Conservation (phyloP, 2,888 invertebrate species). For the Arge pagana region DNA sequence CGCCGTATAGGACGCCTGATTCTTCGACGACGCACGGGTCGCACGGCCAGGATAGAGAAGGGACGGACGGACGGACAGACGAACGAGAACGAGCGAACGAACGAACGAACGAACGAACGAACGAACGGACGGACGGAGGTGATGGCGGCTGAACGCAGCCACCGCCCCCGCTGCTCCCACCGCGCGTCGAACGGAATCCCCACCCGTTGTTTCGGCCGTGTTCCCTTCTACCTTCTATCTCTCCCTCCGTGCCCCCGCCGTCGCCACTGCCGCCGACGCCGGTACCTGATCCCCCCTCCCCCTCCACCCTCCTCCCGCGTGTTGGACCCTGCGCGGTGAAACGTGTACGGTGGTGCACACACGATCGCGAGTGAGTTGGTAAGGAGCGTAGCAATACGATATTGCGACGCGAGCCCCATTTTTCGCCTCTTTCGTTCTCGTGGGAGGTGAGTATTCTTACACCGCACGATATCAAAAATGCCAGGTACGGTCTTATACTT, state of each 20-base stretch:
- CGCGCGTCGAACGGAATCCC: no score
- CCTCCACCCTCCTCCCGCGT: conserved; percentile 21
- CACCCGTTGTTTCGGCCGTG: conserved; percentile 13
- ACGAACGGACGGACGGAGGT: conserved; percentile 9
- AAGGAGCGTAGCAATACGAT: no score
- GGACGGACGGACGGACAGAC: conserved; percentile 20
- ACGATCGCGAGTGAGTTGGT: no score
- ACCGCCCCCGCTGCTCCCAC: conserved; percentile 25
- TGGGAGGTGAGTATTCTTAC: no score
- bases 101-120: conserved; percentile 5
- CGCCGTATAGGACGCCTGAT: conserved; percentile 19
- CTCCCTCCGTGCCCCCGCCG: conserved; percentile 29
- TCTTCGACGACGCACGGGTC: conserved; percentile 31
- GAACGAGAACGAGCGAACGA: conserved; percentile 21
- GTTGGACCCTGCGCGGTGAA: background rate
- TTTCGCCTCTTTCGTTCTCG: no score
- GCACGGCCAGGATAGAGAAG: conserved; percentile 27
- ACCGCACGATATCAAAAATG: no score
- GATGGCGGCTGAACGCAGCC: conserved; percentile 15
- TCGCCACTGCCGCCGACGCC: conserved; percentile 23
- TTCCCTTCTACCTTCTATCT: conserved; percentile 8
- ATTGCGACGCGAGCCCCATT: no score
- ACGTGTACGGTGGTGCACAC: no score
- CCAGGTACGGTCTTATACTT: no score
- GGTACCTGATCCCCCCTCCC: conserved; percentile 18